Conservation (phyloP, 2,888 invertebrate genomes). For the Congeria kusceri region DNA sequence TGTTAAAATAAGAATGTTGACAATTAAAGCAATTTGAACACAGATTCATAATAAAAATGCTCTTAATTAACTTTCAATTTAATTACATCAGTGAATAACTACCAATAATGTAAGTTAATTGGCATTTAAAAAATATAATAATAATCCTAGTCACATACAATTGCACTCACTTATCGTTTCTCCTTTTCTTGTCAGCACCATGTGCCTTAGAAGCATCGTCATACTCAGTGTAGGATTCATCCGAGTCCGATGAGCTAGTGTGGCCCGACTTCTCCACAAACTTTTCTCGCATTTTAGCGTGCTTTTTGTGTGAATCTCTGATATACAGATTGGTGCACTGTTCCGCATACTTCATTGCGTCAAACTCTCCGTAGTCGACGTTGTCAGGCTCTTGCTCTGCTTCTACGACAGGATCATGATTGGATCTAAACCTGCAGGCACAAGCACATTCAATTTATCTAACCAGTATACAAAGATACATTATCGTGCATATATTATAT, state of each 20-base stretch:
- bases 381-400: slow-evolving; percentile 30
- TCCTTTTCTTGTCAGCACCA: slow-evolving; percentile 4
- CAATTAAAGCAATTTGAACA: too few relatives aligned
- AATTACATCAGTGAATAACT: neutral
- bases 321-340: slow-evolving; percentile 55
- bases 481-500: too few relatives aligned
- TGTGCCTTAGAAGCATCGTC: slow-evolving; percentile 17
- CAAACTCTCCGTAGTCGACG: slow-evolving; percentile 61
- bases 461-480: too few relatives aligned
- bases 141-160: neutral
- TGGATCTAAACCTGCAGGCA: slow-evolving; percentile 10
- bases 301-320: slow-evolving; percentile 54
- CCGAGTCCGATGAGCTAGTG: slow-evolving; percentile 46
- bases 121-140: neutral
- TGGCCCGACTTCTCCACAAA: slow-evolving; percentile 55
- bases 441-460: too few relatives aligned
- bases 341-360: slow-evolving; percentile 53
- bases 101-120: too few relatives aligned
- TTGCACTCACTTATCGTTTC: slow-evolving; percentile 17
- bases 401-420: slow-evolving; percentile 35
- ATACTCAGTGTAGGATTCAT: slow-evolving; percentile 45
- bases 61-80: too few relatives aligned
- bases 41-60: too few relatives aligned
- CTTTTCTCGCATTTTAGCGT: slow-evolving; percentile 54
- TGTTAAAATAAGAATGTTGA: too few relatives aligned